These are phyloP conservation scores for Rhinophrynus dorsalis DNA, from an alignment of 2,797 vertebrate genomes.

Conservation along the genomic window DNA sequence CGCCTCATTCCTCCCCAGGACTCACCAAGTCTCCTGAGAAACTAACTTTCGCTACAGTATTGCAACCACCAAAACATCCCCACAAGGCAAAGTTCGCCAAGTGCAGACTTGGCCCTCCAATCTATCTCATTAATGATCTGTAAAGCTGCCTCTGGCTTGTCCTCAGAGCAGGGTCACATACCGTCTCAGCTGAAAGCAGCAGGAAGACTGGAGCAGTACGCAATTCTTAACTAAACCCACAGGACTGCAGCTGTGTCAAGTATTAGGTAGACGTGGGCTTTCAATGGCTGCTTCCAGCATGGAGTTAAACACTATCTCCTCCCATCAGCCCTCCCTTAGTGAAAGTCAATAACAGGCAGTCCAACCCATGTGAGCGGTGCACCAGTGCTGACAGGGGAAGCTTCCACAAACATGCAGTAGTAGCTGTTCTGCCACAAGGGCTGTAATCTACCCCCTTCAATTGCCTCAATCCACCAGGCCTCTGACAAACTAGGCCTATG, in stretches of 20 bases:
- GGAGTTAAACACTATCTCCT: constrained; percentile 25
- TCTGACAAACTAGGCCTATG: too few species aligned
- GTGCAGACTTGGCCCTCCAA: background rate
- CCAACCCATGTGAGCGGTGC: background rate
- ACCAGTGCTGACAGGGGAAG: background rate
- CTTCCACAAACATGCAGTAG: too few species aligned
- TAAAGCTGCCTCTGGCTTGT: background rate
- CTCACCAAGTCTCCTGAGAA: background rate
- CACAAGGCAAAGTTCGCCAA: background rate
- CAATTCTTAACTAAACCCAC: background rate
- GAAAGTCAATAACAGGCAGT: background rate
- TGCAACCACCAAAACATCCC: background rate
- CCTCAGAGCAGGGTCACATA: constrained; percentile 6
- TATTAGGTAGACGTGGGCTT: constrained; percentile 3
- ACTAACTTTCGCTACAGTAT: constrained; percentile 3
- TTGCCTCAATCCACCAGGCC: too few species aligned
- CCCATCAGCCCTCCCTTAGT: constrained; percentile 8
- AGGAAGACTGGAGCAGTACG: background rate
- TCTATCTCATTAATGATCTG: background rate
- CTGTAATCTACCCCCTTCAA: too few species aligned
- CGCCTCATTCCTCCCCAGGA: background rate
- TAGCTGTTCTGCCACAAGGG: background rate
- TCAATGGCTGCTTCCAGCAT: background rate
- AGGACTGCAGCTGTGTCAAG: background rate
- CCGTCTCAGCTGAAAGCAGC: constrained; percentile 28